Conservation (phyloP, 2,113 vertebrate genomes). For the Corythornis cristatus region DNA sequence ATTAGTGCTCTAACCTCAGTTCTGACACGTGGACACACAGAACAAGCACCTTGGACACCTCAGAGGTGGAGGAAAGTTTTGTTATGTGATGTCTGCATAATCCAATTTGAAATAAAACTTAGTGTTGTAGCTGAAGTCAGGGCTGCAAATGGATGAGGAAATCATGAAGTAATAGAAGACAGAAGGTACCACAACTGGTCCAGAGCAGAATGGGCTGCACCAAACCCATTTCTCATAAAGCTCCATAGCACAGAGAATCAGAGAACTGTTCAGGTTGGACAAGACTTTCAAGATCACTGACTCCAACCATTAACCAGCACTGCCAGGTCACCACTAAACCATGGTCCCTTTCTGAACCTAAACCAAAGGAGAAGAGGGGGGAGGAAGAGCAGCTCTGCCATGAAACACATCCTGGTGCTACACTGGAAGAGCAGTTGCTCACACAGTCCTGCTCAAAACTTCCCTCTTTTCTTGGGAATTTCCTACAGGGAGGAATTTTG, state of each 20-base stretch:
- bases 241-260: neutral
- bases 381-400: neutral
- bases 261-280: too few species aligned
- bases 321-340: too few species aligned
- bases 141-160: neutral
- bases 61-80: neutral
- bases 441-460: neutral
- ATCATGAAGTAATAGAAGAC: too few species aligned
- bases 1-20: neutral
- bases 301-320: too few species aligned
- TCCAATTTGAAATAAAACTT: neutral
- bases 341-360: too few species aligned
- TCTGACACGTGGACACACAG: neutral
- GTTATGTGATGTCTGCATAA: neutral
- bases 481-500: constrained; percentile 90
- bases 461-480: neutral
- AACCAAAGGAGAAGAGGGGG: neutral
- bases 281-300: too few species aligned
- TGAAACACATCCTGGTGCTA: accelerated
- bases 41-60: neutral
- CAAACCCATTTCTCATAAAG: neutral
- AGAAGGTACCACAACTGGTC: neutral
- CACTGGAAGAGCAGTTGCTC: neutral
- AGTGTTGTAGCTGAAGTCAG: neutral
- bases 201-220: neutral